Base-by-base conservation (phyloP, 2,113 vertebrate genomes). In the Tragulus kanchil region DNA sequence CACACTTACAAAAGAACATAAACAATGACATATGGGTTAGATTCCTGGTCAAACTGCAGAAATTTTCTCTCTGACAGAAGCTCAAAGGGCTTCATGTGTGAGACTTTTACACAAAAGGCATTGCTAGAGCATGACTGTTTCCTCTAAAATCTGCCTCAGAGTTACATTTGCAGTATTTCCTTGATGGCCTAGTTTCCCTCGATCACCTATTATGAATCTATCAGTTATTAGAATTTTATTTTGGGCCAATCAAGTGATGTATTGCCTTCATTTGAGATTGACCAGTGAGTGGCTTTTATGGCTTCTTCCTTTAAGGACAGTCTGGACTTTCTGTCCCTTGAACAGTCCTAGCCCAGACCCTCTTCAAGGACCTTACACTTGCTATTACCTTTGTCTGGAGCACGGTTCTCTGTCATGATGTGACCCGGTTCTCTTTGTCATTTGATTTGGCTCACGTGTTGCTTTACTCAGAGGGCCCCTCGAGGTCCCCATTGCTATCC, bases 11-110 rank as follows among this genome's bases (percentile, higher is more conserved):
- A 71, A 93, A 83, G 90, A 97, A 92, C 61, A 67, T 93, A 92
- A 97, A 97, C 97, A 96, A 8, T 90, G 90, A 95, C 96, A 90
- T 85, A 77, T 90, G 92, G 92, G 83, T 89, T 84, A 85, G 92
- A 96, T 93, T 96, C 85, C 82, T 77, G 90, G 83, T 97, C 92
- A 89, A 50, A 86, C 64, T 78, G 81, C 79, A 62, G 62, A 64
- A 92, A 56, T 95, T 96, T 97, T 88, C 67, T 89, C 65, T 77
- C 64, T 62, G 59, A 85, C 64, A 73, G 75, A 71, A 92, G 75
- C 92, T 93, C 81, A 87, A 5, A 87, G 75, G 58, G 79, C 84
- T 94, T 93, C 83, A 36, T 69, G 31, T 26, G 16, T 87, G 84
- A 92, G 90, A 58, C 78, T 79, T 2, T 45, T 92, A 79, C 84